A percentile compares a stretch with the other conserved stretches of the same genome.
Conservation (phyloP, 1,140 invertebrate species). For the Drosophila biarmipes region DNA sequence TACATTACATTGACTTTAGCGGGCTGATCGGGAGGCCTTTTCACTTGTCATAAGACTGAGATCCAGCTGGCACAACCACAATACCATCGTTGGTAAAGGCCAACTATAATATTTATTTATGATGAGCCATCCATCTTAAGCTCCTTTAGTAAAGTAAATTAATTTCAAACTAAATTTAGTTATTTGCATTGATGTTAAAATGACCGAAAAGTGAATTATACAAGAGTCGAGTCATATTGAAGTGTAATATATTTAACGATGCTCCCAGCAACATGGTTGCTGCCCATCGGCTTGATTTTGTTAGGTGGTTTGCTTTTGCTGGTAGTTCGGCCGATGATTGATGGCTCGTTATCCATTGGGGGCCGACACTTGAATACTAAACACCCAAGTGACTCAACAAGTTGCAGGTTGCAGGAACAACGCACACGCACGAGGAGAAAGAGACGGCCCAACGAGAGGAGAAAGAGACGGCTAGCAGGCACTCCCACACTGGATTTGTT, state of each 20-base stretch:
- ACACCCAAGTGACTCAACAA: slow-evolving; percentile 71
- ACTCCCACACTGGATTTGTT: slow-evolving; percentile 40
- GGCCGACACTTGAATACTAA: slow-evolving; percentile 69
- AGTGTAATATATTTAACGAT: slow-evolving; percentile 5
- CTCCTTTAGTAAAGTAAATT: neutral
- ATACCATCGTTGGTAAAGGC: neutral
- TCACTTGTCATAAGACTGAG: slow-evolving; percentile 59
- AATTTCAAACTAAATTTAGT: neutral
- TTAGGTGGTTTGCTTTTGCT: slow-evolving; percentile 21
- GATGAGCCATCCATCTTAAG: no score
- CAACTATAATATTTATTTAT: neutral
- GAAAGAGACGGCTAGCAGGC: slow-evolving; percentile 12
- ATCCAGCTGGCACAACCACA: neutral
- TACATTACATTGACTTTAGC: slow-evolving; percentile 63
- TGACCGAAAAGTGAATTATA: neutral
- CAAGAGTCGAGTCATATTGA: neutral
- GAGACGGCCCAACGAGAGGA: neutral
- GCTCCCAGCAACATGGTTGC: slow-evolving; percentile 1
- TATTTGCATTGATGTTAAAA: neutral
- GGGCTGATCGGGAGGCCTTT: slow-evolving; percentile 39
- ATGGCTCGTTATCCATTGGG: slow-evolving; percentile 60
- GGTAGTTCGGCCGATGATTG: slow-evolving; percentile 42
- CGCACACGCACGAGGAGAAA: slow-evolving; percentile 14
- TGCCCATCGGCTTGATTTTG: slow-evolving; percentile 10
- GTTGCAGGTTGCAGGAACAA: slow-evolving; percentile 53